Percentiles rank a stretch among this genome's conserved stretches.
Conservation (phyloP, 2,888 invertebrate species). For the Andrena camellia region DNA sequence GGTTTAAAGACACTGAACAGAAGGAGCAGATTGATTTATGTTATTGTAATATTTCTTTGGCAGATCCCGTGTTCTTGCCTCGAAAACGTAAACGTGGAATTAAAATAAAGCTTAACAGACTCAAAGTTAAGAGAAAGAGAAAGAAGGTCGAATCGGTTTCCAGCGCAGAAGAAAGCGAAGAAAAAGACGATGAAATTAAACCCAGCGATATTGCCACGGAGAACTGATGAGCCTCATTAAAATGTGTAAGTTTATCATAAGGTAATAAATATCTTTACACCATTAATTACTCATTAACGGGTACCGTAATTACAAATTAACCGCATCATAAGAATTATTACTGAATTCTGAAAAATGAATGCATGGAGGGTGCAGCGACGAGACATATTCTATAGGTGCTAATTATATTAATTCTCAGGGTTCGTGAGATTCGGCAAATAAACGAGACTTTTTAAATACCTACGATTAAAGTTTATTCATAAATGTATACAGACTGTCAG, state of each 20-base stretch:
- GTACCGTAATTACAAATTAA: conserved; percentile 75
- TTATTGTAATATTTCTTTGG: conserved; percentile 27
- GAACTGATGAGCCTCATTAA: not conserved
- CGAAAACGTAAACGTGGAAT: conserved; percentile 71
- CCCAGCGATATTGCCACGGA: not conserved
- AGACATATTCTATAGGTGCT: conserved; percentile 63
- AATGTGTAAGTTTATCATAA: not conserved
- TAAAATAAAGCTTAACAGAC: conserved; percentile 44
- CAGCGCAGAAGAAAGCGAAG: conserved; percentile 25
- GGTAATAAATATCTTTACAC: conserved; percentile 82
- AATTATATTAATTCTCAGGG: not conserved
- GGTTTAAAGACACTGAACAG: conserved; percentile 14
- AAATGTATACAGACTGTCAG: conserved; percentile 77
- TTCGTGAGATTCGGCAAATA: conserved; percentile 29
- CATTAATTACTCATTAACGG: conserved; percentile 73
- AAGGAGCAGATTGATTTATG: not conserved
- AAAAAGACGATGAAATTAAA: conserved; percentile 15
- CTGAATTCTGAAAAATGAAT: conserved; percentile 62
- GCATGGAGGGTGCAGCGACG: conserved; percentile 57
- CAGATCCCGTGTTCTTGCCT: conserved; percentile 81
- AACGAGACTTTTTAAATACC: conserved; percentile 47
- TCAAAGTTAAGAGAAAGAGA: conserved; percentile 29
- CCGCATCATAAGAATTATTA: conserved; percentile 64
- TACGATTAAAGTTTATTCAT: conserved; percentile 77
- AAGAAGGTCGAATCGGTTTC: conserved; percentile 33